These are phyloP conservation scores for Rhagonycha lutea DNA, from an alignment of 2,888 invertebrate genomes.

Conservation along the genomic window DNA sequence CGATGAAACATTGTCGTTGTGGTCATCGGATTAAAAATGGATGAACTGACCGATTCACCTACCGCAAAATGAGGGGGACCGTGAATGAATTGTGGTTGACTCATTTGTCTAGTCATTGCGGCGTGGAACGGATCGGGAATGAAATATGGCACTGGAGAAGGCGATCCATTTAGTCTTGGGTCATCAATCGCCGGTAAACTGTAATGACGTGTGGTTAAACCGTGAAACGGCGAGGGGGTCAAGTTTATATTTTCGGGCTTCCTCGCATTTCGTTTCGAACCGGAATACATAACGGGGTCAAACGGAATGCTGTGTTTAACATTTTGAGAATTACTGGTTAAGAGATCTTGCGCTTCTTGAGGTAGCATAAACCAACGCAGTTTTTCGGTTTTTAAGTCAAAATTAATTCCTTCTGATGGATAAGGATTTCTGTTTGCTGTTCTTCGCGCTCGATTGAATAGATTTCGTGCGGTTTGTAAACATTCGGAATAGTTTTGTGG, in stretches of 20 bases:
- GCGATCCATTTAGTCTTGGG: slow-evolving; percentile 51
- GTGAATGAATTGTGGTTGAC: slow-evolving; percentile 46
- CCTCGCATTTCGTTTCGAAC: slow-evolving; percentile 37
- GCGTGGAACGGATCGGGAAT: slow-evolving; percentile 46
- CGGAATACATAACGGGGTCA: slow-evolving; percentile 65
- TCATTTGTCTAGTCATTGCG: slow-evolving; percentile 36
- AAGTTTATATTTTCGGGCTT: slow-evolving; percentile 29
- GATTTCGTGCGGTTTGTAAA: slow-evolving; percentile 75
- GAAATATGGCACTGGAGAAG: slow-evolving; percentile 53
- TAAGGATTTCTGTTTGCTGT: slow-evolving; percentile 74
- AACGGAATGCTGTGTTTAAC: slow-evolving; percentile 79
- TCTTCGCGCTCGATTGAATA: slow-evolving; percentile 77
- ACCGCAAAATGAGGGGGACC: slow-evolving; percentile 68
- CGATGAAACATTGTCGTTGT: slow-evolving; percentile 45
- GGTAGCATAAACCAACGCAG: slow-evolving; percentile 90
- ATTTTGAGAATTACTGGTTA: slow-evolving; percentile 74
- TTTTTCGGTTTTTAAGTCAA: slow-evolving; percentile 69
- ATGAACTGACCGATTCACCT: slow-evolving; percentile 62
- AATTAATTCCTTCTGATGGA: slow-evolving; percentile 74
- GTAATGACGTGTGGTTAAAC: slow-evolving; percentile 65
- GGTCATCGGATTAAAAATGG: slow-evolving; percentile 44
- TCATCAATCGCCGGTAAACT: slow-evolving; percentile 71
- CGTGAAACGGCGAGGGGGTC: slow-evolving; percentile 54
- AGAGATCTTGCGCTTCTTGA: slow-evolving; percentile 79
- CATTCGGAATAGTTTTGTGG: slow-evolving; percentile 78